phyloP scores from a whole-genome alignment of 2,888 invertebrate genomes.

The Harpalus rufipes region DNA sequence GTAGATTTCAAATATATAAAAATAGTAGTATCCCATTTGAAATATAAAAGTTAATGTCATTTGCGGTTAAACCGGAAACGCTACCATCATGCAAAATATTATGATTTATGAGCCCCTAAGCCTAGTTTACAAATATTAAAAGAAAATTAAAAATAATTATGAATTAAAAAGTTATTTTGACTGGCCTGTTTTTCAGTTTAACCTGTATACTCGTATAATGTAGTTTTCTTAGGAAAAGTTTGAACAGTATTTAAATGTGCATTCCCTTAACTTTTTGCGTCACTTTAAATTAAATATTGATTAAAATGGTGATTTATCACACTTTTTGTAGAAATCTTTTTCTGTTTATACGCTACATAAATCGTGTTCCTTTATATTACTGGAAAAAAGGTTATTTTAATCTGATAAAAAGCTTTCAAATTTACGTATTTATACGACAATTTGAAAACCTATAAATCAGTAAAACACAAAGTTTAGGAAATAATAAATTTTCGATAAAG shows the following conservation, averaged over 20 bases:
- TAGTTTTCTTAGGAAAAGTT: no score
- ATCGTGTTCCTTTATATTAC: slow-evolving; percentile 41
- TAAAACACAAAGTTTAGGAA: slow-evolving; percentile 38
- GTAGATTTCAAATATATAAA: no score
- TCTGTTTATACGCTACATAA: slow-evolving; percentile 44
- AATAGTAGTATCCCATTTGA: no score
- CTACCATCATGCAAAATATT: no score
- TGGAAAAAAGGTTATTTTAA: slow-evolving; percentile 41
- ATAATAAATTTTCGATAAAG: slow-evolving; percentile 35
- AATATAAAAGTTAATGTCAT: no score
- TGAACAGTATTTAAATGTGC: not conserved
- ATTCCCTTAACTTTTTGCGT: not conserved
- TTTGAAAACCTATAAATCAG: slow-evolving; percentile 43
- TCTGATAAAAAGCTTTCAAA: slow-evolving; percentile 48
- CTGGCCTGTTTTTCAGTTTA: no score
- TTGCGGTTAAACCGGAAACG: no score
- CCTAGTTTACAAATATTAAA: no score
- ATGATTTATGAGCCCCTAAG: no score
- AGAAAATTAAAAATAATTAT: no score
- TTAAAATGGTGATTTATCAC: slow-evolving; percentile 24
- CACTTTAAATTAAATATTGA: not conserved
- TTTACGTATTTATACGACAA: slow-evolving; percentile 43
- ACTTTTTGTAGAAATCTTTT: slow-evolving; percentile 29
- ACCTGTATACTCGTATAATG: no score
- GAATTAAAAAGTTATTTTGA: no score